A percentile compares a stretch with the other conserved stretches of the same genome.
Evolutionary conservation across 2,113 vertebrate genomes (phyloP).

Genomic region (Xiphorhynchus elegans): DNA sequence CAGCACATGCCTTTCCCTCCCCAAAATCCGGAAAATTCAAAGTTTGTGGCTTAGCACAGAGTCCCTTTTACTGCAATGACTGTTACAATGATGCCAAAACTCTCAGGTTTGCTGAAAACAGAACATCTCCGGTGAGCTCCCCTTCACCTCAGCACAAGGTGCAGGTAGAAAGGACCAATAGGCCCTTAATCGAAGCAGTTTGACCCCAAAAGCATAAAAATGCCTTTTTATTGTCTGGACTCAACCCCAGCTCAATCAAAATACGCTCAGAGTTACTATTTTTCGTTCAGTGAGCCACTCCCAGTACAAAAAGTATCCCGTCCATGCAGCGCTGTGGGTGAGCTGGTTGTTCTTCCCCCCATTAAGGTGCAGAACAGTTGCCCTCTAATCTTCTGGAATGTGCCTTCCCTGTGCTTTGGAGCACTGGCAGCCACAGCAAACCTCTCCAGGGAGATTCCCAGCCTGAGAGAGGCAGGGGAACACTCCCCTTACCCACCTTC

Average conservation of each 20-base stretch:
- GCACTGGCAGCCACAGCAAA: neutral
- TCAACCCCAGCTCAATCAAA: neutral
- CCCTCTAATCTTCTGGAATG: neutral
- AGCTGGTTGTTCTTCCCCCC: neutral
- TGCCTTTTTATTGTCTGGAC: neutral
- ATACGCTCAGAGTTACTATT: accelerated
- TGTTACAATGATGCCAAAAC: accelerated
- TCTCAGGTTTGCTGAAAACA: neutral
- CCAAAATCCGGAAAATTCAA: neutral
- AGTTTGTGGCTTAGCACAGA: neutral
- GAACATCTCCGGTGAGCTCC: neutral
- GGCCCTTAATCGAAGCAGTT: neutral
- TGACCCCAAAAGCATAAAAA: neutral
- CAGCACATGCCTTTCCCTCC: neutral
- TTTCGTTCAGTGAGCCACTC: neutral
- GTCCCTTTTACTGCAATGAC: accelerated
- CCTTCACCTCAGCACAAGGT: neutral
- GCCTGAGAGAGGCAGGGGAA: accelerated
- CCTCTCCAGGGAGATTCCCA: neutral
- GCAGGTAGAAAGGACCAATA: neutral
- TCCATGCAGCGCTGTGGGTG: accelerated
- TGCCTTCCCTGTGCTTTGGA: neutral
- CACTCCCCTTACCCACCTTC: neutral
- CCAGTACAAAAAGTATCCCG: neutral
- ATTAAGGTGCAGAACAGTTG: neutral